Percentiles rank a stretch among this genome's conserved stretches.
These are phyloP conservation scores for Tychaedon coryphoeus DNA, from an alignment of 2,113 vertebrate genomes.

Conservation along the genomic window DNA sequence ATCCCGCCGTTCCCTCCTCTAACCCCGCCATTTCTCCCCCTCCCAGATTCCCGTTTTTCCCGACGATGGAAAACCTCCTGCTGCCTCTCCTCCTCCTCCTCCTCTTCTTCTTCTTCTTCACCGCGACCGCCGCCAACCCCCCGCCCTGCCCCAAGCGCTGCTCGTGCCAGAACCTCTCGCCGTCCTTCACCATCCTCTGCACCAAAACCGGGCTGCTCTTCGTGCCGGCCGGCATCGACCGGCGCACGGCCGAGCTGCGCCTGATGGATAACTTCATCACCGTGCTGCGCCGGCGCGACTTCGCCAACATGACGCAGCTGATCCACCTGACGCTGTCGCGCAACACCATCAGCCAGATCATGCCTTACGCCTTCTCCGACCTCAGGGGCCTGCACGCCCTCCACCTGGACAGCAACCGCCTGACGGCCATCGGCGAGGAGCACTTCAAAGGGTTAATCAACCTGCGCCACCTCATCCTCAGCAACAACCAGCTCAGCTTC, in stretches of 20 bases:
- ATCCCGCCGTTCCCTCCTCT: no score
- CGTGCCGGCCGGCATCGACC: slow-evolving; percentile 87
- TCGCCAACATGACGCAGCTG: slow-evolving; percentile 93
- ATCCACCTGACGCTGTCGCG: slow-evolving; percentile 88
- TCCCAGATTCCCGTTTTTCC: neutral
- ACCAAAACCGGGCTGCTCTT: slow-evolving; percentile 94
- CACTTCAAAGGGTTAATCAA: slow-evolving; percentile 90
- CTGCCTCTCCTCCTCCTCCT: slow-evolving; percentile 51
- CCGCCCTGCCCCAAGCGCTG: slow-evolving; percentile 90
- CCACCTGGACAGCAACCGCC: slow-evolving; percentile 89
- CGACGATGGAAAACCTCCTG: slow-evolving; percentile 82
- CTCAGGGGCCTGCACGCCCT: slow-evolving; percentile 86
- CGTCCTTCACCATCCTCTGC: slow-evolving; percentile 91
- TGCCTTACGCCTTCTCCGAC: slow-evolving; percentile 88
- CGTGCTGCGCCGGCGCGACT: slow-evolving; percentile 80
- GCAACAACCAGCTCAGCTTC: slow-evolving; percentile 89
- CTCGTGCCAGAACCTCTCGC: slow-evolving; percentile 90
- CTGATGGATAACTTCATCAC: slow-evolving; percentile 96
- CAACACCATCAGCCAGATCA: slow-evolving; percentile 94
- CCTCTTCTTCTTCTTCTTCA: neutral
- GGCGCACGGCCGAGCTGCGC: slow-evolving; percentile 88
- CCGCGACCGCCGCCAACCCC: slow-evolving; percentile 41
- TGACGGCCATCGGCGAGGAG: slow-evolving; percentile 83
- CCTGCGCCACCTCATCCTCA: slow-evolving; percentile 88
- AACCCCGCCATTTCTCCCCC: neutral